Evolutionary conservation across 23 tunicate genomes (phyloP).

Genomic region (Clavelina lepadiformis): DNA sequence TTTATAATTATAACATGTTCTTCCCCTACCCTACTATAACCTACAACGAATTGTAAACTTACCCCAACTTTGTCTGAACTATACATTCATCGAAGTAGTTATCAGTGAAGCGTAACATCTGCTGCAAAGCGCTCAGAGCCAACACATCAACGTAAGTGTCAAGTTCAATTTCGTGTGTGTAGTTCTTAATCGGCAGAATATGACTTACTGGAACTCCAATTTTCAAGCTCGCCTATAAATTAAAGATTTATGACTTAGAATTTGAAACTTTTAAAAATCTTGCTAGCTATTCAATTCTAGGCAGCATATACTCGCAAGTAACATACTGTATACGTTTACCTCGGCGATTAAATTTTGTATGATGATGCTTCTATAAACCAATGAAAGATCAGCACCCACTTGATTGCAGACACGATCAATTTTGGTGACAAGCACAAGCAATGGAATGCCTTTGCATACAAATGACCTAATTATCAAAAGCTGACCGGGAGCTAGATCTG

Average conservation of each 20-base stretch:
- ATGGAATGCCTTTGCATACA: slow-evolving; percentile 88
- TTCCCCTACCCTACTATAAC: too few species aligned
- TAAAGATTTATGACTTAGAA: too few species aligned
- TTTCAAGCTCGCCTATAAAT: slow-evolving; percentile 69
- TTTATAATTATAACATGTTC: too few species aligned
- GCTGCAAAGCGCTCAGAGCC: slow-evolving; percentile 83
- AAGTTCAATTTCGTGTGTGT: slow-evolving; percentile 90
- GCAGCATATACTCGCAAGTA: not conserved
- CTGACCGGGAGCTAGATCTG: not conserved
- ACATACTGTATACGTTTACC: too few species aligned
- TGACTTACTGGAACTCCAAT: slow-evolving; percentile 91
- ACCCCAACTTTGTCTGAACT: slow-evolving; percentile 56
- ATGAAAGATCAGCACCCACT: slow-evolving; percentile 54
- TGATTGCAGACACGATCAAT: slow-evolving; percentile 80
- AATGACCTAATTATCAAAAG: not conserved
- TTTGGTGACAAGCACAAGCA: slow-evolving; percentile 82
- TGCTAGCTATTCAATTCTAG: not conserved
- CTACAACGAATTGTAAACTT: too few species aligned
- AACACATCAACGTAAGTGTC: slow-evolving; percentile 89
- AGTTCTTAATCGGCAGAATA: slow-evolving; percentile 84
- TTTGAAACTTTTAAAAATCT: too few species aligned
- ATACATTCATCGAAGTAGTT: slow-evolving; percentile 93
- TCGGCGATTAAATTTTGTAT: slow-evolving; percentile 70
- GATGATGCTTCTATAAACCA: slow-evolving; percentile 68
- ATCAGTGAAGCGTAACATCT: slow-evolving; percentile 95